Base-by-base conservation (phyloP, 2,888 invertebrate species). In the Odontothrips loti region DNA sequence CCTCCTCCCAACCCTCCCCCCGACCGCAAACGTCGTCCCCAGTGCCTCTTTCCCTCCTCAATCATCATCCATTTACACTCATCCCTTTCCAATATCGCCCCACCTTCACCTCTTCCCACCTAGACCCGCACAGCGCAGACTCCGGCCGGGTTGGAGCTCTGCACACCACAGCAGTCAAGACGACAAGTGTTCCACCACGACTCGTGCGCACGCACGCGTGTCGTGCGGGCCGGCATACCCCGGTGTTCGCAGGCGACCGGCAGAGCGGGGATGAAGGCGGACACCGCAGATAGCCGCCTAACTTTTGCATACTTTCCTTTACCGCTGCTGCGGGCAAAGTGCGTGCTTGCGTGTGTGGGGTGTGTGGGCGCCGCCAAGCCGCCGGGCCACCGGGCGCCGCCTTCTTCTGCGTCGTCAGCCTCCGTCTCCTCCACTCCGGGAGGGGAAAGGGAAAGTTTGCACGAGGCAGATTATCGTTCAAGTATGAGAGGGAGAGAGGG, bases 61-160 rank as follows among this genome's bases (percentile, higher is more conserved):
- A 75, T 75, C 68, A 27, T 75, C 68, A 75, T 75, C 68, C 68
- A 75, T 75, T 75, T 75, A 75, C 68, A 75, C 68, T 75, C 68
- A 75, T 27, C 68, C 68, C 68, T 43, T 43, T 43, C 34, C 34
- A 43, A 43, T 43, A 43, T 43, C 58, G 58, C 58, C 58, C 58
- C 58, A n/a, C 58, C 58, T 58, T 58, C 58, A 58, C 68, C 68
- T 75, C 17, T 15, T 15, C 17, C 51, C 51, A 51, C 51, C 51
- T 6, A 17, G 48, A 48, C 15, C 48, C 48, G 48, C 51, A 51
- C 51, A 11, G 11, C 15, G 51, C 51, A 51, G 17, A 15, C 15
- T 12, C 48, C 12, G 48, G 48, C 48, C 9, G n/a, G n/a, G n/a
- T n/a, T n/a, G n/a, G 48, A 11, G 48, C 51, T 6, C 17, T 17